A percentile compares a stretch with the other conserved stretches of the same genome.
phyloP scores from a whole-genome alignment of 2,888 invertebrate genomes.

The Camponotus fellah region DNA sequence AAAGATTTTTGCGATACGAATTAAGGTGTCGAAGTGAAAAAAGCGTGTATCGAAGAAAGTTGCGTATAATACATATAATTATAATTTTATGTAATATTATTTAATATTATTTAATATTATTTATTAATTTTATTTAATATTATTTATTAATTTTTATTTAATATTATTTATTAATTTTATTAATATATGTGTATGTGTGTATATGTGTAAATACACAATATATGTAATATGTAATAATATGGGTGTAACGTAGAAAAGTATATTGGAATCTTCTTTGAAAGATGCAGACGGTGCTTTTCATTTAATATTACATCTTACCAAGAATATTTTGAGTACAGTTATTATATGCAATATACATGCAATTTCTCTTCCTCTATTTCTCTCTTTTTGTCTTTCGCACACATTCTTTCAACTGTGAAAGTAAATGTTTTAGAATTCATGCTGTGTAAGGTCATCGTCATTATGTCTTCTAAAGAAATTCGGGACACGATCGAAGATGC shows the following conservation, averaged over 20 bases:
- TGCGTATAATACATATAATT: not conserved
- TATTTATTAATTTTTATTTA: too few species aligned
- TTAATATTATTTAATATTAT: too few species aligned
- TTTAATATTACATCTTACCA: not conserved
- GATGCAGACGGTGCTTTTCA: not conserved
- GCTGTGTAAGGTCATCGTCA: not conserved
- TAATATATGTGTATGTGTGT: too few species aligned
- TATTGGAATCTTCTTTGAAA: not conserved
- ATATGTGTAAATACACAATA: too few species aligned
- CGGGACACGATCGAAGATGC: not conserved
- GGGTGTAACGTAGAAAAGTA: not conserved
- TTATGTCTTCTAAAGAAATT: not conserved
- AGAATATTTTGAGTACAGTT: not conserved
- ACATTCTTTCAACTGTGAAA: not conserved
- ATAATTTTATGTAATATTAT: too few species aligned
- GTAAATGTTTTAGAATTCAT: not conserved
- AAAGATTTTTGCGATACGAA: not conserved
- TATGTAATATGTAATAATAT: not conserved
- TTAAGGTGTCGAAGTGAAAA: slow-evolving; percentile 7
- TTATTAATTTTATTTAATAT: too few species aligned
- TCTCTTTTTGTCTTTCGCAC: too few species aligned
- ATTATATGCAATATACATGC: not conserved
- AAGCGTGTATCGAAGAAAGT: not conserved
- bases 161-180: too few species aligned
- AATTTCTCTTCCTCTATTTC: not conserved